Evolutionary conservation across 1,140 invertebrate genomes (phyloP), one percentile per base, ranked within the genome.

Genomic region (Drosophila miranda): DNA sequence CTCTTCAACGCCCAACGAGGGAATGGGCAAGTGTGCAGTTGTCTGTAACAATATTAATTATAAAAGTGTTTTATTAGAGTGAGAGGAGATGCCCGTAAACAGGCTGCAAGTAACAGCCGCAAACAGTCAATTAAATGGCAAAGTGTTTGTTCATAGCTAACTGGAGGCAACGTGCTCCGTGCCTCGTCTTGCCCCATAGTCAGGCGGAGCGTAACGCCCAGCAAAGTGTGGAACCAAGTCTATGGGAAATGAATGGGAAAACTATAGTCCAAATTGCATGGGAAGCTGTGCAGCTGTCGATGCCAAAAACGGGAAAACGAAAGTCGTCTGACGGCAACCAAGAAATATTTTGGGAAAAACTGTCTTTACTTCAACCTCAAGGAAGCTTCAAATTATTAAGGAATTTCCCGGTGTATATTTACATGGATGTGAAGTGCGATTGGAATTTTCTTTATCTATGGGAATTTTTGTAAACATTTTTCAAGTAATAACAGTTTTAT

Each of bases 41-140:
- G 57, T 59, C 48, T 71, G 73, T 78, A 81, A 87, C 66, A 64
- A 72, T 75, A 87, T 87, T 87, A 73, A 87, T 87, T 78, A 38
- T 38, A 87, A 87, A 82, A 82, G 75, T 87, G 75, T 82, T 87
- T 57, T 73, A 78, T 52, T 59, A 77, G 67, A 72, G 38, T 46
- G 45, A 51, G 63, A 64, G 54, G 23, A 73, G 69, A 63, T 74
- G 34, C 63, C 67, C 53, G 48, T 52, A 57, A 53, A 43, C 26
- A 57, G 43, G 21, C 44, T 53, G 62, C 23, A 28, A 45, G 28
- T 50, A 66, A 75, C 57, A 58, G 55, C 80, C 66, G 54, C 80
- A 77, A 80, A 80, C 59, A 77, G 69, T 77, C 68, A 67, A 84
- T 84, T 84, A 86, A 74, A 73, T 61, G 11, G 73, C 14, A 61